Evolutionary conservation across 2,113 vertebrate genomes (phyloP).

Genomic region (Dicerorhinus sumatrensis): DNA sequence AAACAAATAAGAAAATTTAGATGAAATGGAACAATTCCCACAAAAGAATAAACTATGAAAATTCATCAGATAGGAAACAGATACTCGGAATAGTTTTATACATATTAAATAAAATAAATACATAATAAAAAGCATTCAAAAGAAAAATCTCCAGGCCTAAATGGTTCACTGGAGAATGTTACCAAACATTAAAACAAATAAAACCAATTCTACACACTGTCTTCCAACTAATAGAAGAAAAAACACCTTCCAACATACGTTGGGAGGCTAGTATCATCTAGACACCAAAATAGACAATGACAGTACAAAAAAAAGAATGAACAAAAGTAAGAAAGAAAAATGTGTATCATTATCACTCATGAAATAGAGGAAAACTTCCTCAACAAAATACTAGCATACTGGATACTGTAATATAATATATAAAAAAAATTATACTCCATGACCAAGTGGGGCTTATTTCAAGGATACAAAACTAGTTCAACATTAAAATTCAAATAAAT

Average conservation of each 20-base stretch:
- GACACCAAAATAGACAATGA: neutral
- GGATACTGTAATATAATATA: neutral
- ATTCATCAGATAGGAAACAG: constrained; percentile 31
- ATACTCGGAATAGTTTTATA: constrained; percentile 53
- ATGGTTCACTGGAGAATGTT: neutral
- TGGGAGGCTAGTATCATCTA: neutral
- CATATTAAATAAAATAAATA: constrained; percentile 73
- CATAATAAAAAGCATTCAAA: constrained; percentile 41
- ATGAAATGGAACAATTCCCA: neutral
- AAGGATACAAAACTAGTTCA: neutral
- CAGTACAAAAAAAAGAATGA: neutral
- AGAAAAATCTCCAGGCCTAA: neutral
- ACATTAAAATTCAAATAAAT: neutral
- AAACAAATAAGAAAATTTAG: constrained; percentile 14
- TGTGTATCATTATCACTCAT: neutral
- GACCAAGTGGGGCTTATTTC: neutral
- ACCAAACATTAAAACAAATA: neutral
- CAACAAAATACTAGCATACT: constrained; percentile 22
- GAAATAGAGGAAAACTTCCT: constrained; percentile 1
- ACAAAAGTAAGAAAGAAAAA: neutral
- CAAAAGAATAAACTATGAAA: constrained; percentile 35
- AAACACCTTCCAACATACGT: neutral
- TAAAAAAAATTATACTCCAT: neutral
- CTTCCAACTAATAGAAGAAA: neutral
- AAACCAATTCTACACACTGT: neutral